These are phyloP conservation scores for Scaptomyza parva DNA, from an alignment of 2,888 invertebrate species.

Conservation along the genomic window DNA sequence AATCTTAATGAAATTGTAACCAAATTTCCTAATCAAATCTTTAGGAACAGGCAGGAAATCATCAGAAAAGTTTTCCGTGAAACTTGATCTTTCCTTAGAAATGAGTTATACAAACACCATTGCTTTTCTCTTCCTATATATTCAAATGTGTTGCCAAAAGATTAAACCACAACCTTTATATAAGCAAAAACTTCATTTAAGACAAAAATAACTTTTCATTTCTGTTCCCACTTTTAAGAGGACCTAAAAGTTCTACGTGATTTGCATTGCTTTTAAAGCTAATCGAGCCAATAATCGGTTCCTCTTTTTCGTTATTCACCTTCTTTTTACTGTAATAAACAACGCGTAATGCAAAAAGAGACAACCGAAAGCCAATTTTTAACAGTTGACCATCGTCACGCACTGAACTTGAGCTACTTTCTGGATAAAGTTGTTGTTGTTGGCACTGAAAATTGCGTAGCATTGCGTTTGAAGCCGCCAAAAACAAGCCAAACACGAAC, in stretches of 20 bases:
- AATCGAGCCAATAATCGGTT: neutral
- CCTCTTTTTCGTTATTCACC: neutral
- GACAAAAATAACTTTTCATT: neutral
- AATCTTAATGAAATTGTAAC: neutral
- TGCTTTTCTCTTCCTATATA: neutral
- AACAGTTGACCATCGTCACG: conserved; percentile 52
- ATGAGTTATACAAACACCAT: neutral
- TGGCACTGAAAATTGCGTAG: conserved; percentile 61
- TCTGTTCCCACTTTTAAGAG: neutral
- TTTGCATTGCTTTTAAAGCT: conserved; percentile 10
- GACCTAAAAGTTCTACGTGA: conserved; percentile 24
- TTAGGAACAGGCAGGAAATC: neutral
- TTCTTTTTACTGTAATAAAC: conserved; percentile 4
- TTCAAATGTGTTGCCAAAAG: neutral
- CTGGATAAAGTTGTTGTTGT: conserved; percentile 15
- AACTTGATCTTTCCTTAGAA: neutral
- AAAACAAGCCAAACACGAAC: conserved; percentile 28
- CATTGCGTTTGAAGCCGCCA: conserved; percentile 46
- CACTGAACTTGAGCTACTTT: conserved; percentile 74
- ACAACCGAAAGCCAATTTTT: conserved; percentile 18
- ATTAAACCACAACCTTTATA: neutral
- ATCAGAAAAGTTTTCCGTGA: neutral
- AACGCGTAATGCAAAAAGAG: neutral
- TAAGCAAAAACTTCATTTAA: neutral
- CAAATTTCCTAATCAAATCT: neutral